A percentile compares a stretch with the other conserved stretches of the same genome.
phyloP scores from a whole-genome alignment of 2,113 vertebrate species.

The Bambusicola thoracicus region DNA sequence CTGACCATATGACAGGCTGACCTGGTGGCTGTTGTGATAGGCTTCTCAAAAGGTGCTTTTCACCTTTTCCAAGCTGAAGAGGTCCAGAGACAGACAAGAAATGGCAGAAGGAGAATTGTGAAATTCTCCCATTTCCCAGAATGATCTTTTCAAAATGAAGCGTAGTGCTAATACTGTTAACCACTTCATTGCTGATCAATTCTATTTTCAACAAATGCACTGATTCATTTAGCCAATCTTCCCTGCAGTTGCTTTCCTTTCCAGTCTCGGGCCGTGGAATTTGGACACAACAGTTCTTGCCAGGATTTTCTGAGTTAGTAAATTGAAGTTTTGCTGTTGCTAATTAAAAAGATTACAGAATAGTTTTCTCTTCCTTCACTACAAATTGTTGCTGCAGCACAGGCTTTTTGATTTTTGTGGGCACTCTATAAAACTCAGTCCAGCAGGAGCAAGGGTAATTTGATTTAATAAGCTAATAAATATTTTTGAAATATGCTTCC shows the following conservation, averaged over 20 bases:
- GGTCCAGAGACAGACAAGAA: neutral
- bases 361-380: slow-evolving; percentile 20
- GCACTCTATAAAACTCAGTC: slow-evolving; percentile 50
- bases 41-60: neutral
- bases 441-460: slow-evolving; percentile 57
- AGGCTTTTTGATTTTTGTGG: slow-evolving; percentile 44
- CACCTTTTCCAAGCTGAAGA: neutral
- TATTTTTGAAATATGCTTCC: slow-evolving; percentile 67
- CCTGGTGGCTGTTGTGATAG: accelerated
- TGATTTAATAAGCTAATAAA: slow-evolving; percentile 74
- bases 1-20: neutral
- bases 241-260: neutral
- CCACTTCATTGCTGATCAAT: neutral
- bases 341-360: slow-evolving; percentile 59
- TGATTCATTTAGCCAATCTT: neutral
- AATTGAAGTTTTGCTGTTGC: slow-evolving; percentile 15
- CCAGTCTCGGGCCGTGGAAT: neutral
- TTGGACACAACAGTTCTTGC: neutral
- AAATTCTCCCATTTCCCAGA: neutral
- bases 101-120: neutral
- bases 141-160: neutral
- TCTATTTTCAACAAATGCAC: neutral
- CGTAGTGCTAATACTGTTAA: neutral
- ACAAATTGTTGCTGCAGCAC: slow-evolving; percentile 23
- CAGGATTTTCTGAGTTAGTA: slow-evolving; percentile 10